Conservation (phyloP, 2,797 vertebrate genomes). For the Cossypha polioptera region DNA sequence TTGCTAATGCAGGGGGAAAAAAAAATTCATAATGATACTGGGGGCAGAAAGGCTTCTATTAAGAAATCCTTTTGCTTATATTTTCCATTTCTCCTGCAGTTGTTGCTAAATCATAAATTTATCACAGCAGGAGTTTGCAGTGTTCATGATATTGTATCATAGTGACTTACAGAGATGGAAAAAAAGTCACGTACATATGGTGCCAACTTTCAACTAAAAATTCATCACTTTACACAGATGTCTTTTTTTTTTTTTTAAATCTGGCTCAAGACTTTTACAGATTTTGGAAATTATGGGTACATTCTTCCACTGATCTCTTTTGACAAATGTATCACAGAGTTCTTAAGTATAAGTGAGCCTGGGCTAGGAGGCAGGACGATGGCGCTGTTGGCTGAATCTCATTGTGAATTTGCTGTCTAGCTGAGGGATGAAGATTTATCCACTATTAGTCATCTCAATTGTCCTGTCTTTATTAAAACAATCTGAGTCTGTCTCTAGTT, state of each 20-base stretch:
- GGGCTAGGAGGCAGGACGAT: neutral
- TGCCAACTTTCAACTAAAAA: conserved; percentile 6
- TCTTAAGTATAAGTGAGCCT: neutral
- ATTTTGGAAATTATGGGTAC: neutral
- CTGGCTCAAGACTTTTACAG: neutral
- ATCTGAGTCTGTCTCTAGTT: neutral
- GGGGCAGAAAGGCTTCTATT: neutral
- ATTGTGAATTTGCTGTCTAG: neutral
- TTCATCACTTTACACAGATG: neutral
- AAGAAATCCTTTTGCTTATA: conserved; percentile 4
- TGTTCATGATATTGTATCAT: conserved; percentile 20
- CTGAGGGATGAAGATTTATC: neutral
- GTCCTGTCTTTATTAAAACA: neutral
- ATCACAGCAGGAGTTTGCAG: conserved; percentile 8
- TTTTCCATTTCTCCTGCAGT: conserved; percentile 42
- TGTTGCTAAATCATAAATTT: conserved; percentile 34
- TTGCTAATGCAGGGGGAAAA: neutral
- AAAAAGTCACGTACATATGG: neutral
- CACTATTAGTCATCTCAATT: neutral
- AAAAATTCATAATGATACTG: neutral
- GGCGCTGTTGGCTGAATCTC: neutral
- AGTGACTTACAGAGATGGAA: conserved; percentile 2
- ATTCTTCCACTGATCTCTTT: neutral
- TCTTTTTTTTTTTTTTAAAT: neutral
- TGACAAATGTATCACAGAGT: neutral